Evolutionary conservation across 2,113 vertebrate species (phyloP).

Genomic region (Gymnogyps californianus): DNA sequence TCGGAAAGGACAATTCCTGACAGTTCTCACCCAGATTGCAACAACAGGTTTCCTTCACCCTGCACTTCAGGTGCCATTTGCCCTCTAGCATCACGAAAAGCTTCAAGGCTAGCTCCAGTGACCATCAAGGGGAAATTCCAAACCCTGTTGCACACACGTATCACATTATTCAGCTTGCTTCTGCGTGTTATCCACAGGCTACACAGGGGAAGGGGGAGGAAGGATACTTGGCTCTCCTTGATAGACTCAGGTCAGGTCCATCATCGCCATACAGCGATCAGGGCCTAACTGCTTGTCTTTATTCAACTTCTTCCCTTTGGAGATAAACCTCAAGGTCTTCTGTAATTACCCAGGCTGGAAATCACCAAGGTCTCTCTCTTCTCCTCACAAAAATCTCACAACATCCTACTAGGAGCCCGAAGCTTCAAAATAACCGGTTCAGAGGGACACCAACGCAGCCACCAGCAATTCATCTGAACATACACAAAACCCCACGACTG

Average conservation of each 20-base stretch:
- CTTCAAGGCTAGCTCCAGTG: too few relatives aligned
- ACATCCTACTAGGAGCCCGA: fast-evolving
- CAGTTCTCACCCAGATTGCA: neutral
- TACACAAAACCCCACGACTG: fast-evolving
- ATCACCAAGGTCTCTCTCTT: neutral
- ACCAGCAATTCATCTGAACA: neutral
- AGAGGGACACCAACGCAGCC: neutral
- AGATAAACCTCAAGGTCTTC: neutral
- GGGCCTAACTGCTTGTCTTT: neutral
- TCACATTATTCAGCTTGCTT: neutral
- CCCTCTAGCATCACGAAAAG: neutral
- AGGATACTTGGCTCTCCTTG: neutral
- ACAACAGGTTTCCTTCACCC: neutral
- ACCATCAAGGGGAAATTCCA: neutral
- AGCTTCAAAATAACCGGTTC: fast-evolving
- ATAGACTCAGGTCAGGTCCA: neutral
- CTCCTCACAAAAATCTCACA: neutral
- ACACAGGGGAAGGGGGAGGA: fast-evolving
- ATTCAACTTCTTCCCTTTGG: neutral
- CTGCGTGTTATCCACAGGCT: fast-evolving
- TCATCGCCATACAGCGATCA: neutral
- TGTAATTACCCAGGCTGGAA: neutral
- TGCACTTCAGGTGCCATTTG: neutral
- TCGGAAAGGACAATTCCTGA: neutral
- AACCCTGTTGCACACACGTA: fast-evolving